Base-by-base conservation (phyloP, 2,888 invertebrate genomes). In the Pristionchus fissidentatus region DNA sequence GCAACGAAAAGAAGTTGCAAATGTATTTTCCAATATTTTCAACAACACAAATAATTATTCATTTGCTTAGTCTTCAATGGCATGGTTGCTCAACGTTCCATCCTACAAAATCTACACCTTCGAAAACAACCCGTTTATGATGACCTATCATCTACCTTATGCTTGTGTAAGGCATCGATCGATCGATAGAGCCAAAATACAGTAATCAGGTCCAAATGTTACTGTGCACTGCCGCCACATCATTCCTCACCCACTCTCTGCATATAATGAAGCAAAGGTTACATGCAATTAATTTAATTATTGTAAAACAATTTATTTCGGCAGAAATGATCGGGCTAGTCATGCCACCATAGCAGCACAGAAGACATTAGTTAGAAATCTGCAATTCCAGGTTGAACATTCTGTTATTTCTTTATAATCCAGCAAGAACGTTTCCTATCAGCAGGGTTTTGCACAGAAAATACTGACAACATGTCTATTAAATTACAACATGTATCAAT, bases 341-440 rank as follows among this genome's bases (percentile, higher is more conserved):
- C 49, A 46, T 5, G 75, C 49, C 0, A 77, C 75, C 22, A 46
- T 77, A 0, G 75, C 22, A 7, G 49, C 49, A n/a, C 75, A 77
- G 32, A 13, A 77, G 22, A 77, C 32, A 13, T 32, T 77, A 7
- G 49, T 77, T 77, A 19, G 49, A 15, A 77, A 77, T 32, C 2
- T 77, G 4, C 75, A 77, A 22, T 49, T 77, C 32, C 75, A 77
- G n/a, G 75, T 77, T 3, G 10, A 29, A 3, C n/a, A n/a, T n/a
- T n/a, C n/a, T n/a, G n/a, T n/a, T n/a, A n/a, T n/a, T n/a, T n/a
- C n/a, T n/a, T n/a, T n/a, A n/a, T n/a, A n/a, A n/a, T n/a, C n/a
- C n/a, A n/a, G n/a, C n/a, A n/a, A n/a, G n/a, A n/a, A n/a, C n/a
- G n/a, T n/a, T n/a, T n/a, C n/a, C n/a, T n/a, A n/a, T n/a, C n/a